Evolutionary conservation across 2,113 vertebrate species (phyloP), one percentile per base, ranked within the genome.

Genomic region (Nothobranchius furzeri): DNA sequence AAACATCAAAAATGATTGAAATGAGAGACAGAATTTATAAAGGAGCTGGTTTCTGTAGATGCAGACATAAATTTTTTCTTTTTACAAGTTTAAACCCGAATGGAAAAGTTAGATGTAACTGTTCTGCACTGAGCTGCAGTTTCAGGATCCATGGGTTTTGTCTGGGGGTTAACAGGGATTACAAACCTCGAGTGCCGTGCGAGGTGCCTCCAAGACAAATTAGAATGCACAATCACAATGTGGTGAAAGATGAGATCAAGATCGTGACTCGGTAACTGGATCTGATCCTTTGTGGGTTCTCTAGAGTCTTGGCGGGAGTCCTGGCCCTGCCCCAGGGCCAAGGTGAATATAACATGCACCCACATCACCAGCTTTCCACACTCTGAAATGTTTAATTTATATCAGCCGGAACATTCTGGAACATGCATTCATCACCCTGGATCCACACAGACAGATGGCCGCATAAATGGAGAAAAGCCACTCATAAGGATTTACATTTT

Each of bases 191-290:
- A 71, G 64, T 57, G 69, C 30, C 10, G 7, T 30, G 40, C 35
- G 60, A 79, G 42, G 70, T 70, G 53, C 59, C 81, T 77, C 55
- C 73, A 68, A 59, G n/a, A 76, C n/a, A 76, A 86, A 91, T 92
- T 85, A 91, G 75, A 84, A 91, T 88, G 90, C 87, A 76, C 60
- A 62, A 83, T 91, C 89, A 90, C 88, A 87, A 73, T 11, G 87
- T 70, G 79, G 47, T 73, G 76, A 90, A 86, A 88, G 81, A 81
- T 12, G 81, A 85, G 82, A 81, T 81, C 50, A 75, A 73, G 63
- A 60, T 20, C 78, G 25, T 65, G 62, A 70, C 83, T 86, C 64
- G 76, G 84, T 79, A 89, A 91, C 81, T 64, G 68, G 89, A 90
- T 77, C 75, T 55, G 81, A 79, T 77, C 78, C 78, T 81, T 79